A percentile compares a stretch with the other conserved stretches of the same genome.
Evolutionary conservation across 2,888 invertebrate species (phyloP).

Genomic region (Cremastinae sp.): DNA sequence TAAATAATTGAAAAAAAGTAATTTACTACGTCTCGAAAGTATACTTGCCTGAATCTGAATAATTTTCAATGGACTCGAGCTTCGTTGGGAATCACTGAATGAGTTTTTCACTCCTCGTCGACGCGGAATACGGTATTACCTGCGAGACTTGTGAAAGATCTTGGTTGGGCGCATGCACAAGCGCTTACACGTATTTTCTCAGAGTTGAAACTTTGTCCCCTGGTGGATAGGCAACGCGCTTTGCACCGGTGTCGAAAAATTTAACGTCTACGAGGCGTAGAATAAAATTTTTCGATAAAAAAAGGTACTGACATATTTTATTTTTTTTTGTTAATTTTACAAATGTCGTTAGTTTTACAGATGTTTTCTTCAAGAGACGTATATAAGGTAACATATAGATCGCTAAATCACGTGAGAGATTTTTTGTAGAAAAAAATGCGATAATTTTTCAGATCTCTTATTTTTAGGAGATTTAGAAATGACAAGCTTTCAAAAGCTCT

Average conservation of each 20-base stretch:
- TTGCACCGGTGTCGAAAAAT: slow-evolving; percentile 41
- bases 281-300: slow-evolving; percentile 41
- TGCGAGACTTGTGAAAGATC: slow-evolving; percentile 53
- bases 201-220: slow-evolving; percentile 26
- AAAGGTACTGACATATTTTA: too few relatives aligned
- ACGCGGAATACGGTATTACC: slow-evolving; percentile 56
- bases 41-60: slow-evolving; percentile 41
- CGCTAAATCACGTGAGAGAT: too few relatives aligned
- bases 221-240: slow-evolving; percentile 47
- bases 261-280: slow-evolving; percentile 35
- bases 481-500: slow-evolving; percentile 12
- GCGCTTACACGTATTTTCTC: not conserved
- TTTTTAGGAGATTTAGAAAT: slow-evolving; percentile 9
- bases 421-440: too few relatives aligned
- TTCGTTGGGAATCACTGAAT: slow-evolving; percentile 14
- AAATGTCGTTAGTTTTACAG: too few relatives aligned
- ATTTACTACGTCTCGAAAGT: not conserved
- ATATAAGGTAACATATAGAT: too few relatives aligned
- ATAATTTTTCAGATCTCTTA: too few relatives aligned
- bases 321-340: too few relatives aligned
- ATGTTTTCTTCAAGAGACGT: too few relatives aligned
- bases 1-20: not conserved
- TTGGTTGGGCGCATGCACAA: slow-evolving; percentile 15
- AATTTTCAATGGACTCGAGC: slow-evolving; percentile 45
- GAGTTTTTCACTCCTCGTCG: slow-evolving; percentile 33